Percentiles rank a stretch among this genome's conserved stretches.
Evolutionary conservation across 1,140 invertebrate species (phyloP).

Genomic region (Phenacoccus solenopsis): DNA sequence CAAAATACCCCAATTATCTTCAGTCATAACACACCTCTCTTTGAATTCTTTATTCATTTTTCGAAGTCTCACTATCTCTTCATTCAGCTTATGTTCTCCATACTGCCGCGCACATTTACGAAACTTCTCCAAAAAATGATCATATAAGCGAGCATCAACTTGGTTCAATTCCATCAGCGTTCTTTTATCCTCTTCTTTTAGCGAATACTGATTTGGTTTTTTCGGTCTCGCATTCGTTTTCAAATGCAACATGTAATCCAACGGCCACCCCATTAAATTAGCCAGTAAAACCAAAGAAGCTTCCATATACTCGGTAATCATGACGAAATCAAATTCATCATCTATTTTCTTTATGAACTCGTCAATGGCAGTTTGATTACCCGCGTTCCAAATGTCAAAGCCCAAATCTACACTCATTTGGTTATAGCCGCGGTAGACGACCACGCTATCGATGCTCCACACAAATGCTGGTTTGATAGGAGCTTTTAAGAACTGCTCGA

Average conservation of each 20-base stretch:
- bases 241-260: conserved; percentile 36
- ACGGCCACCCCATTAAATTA: conserved; percentile 38
- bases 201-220: background rate
- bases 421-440: conserved; percentile 29
- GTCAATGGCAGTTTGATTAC: conserved; percentile 22
- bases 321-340: conserved; percentile 37
- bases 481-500: conserved; percentile 1
- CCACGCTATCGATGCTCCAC: background rate
- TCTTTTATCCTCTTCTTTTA: conserved; percentile 20
- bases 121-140: conserved; percentile 31
- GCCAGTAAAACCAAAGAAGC: conserved; percentile 39
- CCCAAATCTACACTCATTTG: conserved; percentile 37
- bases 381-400: conserved; percentile 24
- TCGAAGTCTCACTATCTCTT: conserved; percentile 26
- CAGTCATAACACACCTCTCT: conserved; percentile 25
- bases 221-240: conserved; percentile 32
- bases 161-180: conserved; percentile 26
- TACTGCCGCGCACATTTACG: conserved; percentile 27
- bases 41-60: conserved; percentile 23
- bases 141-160: conserved; percentile 32
- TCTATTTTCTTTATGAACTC: conserved; percentile 32
- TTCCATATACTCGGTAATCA: conserved; percentile 41
- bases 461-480: background rate
- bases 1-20: too few species aligned
- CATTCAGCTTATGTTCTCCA: conserved; percentile 30